Conservation (phyloP, 2,113 vertebrate genomes). For the Ictalurus punctatus region DNA sequence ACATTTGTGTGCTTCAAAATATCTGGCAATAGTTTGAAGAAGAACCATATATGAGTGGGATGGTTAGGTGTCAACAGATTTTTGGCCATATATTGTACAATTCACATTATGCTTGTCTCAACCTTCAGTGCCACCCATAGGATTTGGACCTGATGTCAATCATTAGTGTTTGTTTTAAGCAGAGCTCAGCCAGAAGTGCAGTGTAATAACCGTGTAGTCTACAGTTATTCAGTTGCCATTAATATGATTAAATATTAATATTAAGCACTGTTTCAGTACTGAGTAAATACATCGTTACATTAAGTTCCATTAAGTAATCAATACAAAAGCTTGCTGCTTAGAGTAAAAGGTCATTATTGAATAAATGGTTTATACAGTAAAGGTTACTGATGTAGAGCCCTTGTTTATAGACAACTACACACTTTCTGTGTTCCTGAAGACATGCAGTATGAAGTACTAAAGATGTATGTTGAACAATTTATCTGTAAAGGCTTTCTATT, state of each 20-base stretch:
- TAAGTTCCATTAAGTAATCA: conserved; percentile 27
- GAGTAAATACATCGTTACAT: not conserved
- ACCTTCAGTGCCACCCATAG: not conserved
- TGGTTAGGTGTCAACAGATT: not conserved
- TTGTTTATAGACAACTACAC: not conserved
- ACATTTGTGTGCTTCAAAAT: not conserved
- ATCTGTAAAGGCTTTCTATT: not conserved
- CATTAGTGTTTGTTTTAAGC: not conserved
- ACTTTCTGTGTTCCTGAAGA: not conserved
- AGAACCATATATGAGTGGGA: not conserved
- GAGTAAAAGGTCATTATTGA: conserved; percentile 5
- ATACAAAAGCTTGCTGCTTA: not conserved
- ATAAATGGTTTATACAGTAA: conserved; percentile 1
- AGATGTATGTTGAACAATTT: not conserved
- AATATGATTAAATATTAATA: conserved; percentile 18
- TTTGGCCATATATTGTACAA: not conserved
- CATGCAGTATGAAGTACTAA: not conserved
- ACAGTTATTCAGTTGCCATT: not conserved
- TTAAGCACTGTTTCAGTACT: not conserved
- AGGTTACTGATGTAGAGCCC: not conserved
- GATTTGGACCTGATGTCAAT: not conserved
- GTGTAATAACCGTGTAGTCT: not conserved
- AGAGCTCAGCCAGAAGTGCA: not conserved
- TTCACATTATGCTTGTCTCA: not conserved
- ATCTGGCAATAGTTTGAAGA: too few species aligned